Evolutionary conservation across 2,113 vertebrate species (phyloP).

Genomic region (Mionectes macconnelli): DNA sequence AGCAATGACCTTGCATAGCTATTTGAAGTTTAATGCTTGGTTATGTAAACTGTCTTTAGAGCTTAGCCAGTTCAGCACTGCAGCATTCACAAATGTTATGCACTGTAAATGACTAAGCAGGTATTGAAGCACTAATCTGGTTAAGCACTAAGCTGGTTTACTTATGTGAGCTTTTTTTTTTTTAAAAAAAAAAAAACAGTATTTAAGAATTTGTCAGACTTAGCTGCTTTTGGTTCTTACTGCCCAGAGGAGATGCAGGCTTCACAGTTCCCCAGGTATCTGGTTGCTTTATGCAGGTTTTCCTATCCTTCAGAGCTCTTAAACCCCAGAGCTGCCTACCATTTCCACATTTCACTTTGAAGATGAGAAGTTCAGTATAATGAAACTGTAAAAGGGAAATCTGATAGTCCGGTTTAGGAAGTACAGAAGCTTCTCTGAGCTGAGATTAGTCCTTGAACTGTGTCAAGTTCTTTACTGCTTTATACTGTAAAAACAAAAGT

Average conservation of each 20-base stretch:
- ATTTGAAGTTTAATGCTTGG: slow-evolving; percentile 41
- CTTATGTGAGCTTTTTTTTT: neutral
- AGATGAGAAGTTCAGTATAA: neutral
- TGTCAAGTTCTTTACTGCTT: neutral
- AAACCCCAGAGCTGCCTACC: neutral
- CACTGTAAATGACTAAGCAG: slow-evolving; percentile 13
- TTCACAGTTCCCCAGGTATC: neutral
- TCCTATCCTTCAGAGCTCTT: neutral
- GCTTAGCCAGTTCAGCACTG: slow-evolving; percentile 16
- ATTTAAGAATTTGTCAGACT: slow-evolving; percentile 18
- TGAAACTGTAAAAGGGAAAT: neutral
- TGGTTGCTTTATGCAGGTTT: neutral
- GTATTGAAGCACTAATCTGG: slow-evolving; percentile 38
- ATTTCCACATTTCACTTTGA: neutral
- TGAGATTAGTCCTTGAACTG: neutral
- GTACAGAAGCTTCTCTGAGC: neutral
- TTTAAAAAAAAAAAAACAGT: neutral
- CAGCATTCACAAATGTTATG: neutral
- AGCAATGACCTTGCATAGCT: slow-evolving; percentile 31
- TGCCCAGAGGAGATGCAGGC: neutral
- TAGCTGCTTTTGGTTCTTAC: neutral
- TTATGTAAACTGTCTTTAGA: slow-evolving; percentile 52
- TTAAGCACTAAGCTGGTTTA: slow-evolving; percentile 44
- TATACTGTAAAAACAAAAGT: neutral
- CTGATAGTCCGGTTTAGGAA: neutral